Evolutionary conservation across 2,888 invertebrate species (phyloP).

Genomic region (Lycocerus yunnanus): DNA sequence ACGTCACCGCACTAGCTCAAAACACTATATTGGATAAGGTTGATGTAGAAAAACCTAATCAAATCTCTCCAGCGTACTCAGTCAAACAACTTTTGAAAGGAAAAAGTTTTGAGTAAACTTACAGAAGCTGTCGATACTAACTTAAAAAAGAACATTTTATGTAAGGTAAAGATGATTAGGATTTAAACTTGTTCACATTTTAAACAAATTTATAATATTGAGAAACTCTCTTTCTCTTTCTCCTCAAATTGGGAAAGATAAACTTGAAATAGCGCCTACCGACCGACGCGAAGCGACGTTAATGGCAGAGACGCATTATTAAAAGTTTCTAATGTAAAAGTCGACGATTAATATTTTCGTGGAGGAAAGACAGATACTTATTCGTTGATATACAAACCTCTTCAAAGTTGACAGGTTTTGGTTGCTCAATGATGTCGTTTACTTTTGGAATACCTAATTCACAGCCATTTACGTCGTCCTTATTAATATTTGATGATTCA

Average conservation of each 20-base stretch:
- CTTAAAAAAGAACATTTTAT: not conserved
- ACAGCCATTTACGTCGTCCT: constrained; percentile 1
- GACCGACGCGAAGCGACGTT: too few relatives aligned
- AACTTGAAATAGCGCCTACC: not conserved
- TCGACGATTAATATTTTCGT: constrained; percentile 9
- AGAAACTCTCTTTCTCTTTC: too few relatives aligned
- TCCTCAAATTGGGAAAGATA: not conserved
- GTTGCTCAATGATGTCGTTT: not conserved
- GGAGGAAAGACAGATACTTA: not conserved
- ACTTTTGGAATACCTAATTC: constrained; percentile 5
- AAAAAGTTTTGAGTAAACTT: not conserved
- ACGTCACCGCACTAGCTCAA: not conserved
- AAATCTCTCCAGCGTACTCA: not conserved
- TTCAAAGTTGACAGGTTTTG: not conserved
- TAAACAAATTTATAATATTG: not conserved
- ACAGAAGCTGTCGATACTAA: not conserved
- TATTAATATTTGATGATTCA: not conserved
- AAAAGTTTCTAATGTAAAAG: not conserved
- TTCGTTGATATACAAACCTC: constrained; percentile 4
- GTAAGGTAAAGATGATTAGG: not conserved
- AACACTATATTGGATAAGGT: not conserved
- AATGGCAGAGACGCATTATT: not conserved
- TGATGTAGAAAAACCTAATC: not conserved
- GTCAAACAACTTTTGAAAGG: not conserved
- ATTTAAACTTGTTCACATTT: not conserved